Conservation (phyloP, 2,113 vertebrate genomes). For the Anguilla japonica region DNA sequence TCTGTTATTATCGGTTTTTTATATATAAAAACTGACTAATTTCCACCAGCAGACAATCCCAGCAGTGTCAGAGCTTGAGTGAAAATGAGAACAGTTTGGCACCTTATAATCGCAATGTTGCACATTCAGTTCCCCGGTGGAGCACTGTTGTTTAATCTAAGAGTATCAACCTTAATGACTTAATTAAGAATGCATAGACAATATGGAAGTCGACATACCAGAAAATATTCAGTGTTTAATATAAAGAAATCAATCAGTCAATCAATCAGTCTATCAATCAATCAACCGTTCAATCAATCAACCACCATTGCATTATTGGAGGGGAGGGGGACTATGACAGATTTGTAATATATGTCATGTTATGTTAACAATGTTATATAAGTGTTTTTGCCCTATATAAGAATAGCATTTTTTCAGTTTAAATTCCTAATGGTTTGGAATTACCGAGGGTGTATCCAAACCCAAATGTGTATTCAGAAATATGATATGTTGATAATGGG, state of each 20-base stretch:
- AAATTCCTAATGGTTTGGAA: too few species aligned
- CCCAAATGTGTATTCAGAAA: too few species aligned
- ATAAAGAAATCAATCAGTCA: background rate
- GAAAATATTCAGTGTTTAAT: background rate
- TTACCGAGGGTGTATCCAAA: too few species aligned
- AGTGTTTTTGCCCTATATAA: too few species aligned
- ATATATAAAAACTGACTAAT: background rate
- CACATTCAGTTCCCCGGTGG: background rate
- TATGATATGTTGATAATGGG: too few species aligned
- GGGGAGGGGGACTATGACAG: too few species aligned
- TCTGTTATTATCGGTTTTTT: constrained; percentile 18
- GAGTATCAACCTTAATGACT: background rate
- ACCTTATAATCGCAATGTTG: background rate
- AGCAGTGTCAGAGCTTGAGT: background rate
- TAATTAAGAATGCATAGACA: background rate
- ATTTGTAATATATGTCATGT: too few species aligned
- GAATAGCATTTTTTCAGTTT: too few species aligned
- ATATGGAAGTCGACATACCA: background rate
- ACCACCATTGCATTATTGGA: background rate
- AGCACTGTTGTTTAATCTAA: background rate
- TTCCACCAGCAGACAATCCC: background rate
- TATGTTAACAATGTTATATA: too few species aligned
- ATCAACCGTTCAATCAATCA: too few species aligned
- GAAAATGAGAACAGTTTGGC: background rate
- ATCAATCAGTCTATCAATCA: too few species aligned